Evolutionary conservation across 2,113 vertebrate genomes (phyloP).

Genomic region (Morone saxatilis): DNA sequence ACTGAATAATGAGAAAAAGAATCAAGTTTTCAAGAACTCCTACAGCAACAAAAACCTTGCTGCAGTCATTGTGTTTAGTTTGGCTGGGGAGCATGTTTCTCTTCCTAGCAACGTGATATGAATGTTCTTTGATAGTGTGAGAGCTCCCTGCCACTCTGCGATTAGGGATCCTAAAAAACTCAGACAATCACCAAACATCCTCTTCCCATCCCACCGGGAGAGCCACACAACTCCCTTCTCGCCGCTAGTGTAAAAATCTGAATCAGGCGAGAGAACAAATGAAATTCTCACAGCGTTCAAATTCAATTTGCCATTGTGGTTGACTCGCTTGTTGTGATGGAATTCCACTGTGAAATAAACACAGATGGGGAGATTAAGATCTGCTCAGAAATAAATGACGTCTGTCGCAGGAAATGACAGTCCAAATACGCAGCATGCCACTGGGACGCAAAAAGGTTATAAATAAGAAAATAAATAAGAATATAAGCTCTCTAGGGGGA

Average conservation of each 20-base stretch:
- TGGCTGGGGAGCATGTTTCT: constrained; percentile 44
- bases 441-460: constrained; percentile 15
- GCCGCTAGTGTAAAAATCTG: background rate
- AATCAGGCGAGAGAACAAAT: background rate
- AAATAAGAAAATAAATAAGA: constrained; percentile 3
- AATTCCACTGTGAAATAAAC: constrained; percentile 48
- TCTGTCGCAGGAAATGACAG: constrained; percentile 58
- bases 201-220: constrained; percentile 25
- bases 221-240: background rate
- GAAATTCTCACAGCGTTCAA: constrained; percentile 25
- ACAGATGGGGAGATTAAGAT: constrained; percentile 50
- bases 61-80: constrained; percentile 54
- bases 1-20: too few species aligned
- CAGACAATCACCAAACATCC: constrained; percentile 48
- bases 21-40: background rate
- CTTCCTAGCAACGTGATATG: constrained; percentile 39
- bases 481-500: constrained; percentile 1
- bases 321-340: constrained; percentile 32
- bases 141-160: constrained; percentile 24
- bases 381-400: constrained; percentile 32
- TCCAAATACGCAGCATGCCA: constrained; percentile 3
- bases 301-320: constrained; percentile 39
- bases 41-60: background rate
- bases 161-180: constrained; percentile 52
- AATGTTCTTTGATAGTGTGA: constrained; percentile 50